Evolutionary conservation across 2,797 vertebrate species (phyloP).

Genomic region (Hippocampus kuda): DNA sequence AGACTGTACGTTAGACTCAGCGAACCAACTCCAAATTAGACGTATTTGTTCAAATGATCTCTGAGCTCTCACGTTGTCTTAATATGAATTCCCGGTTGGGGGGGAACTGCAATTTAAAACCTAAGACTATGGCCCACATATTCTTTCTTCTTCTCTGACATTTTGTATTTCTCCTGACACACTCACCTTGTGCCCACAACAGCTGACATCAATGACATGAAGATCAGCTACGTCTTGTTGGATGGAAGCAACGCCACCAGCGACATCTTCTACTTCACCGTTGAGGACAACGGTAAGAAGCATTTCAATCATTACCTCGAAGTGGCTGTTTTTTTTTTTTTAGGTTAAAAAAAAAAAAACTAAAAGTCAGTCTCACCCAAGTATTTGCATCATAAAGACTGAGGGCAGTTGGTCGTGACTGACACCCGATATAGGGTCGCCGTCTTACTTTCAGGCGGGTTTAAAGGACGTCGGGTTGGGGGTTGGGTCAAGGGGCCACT

Average conservation of each 20-base stretch:
- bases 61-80: neutral
- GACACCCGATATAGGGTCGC: conserved; percentile 34
- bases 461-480: conserved; percentile 43
- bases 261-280: conserved; percentile 79
- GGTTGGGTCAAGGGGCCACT: conserved; percentile 30
- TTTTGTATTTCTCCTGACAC: conserved; percentile 20
- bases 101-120: neutral
- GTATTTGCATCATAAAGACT: conserved; percentile 64
- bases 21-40: neutral
- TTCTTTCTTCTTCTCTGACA: neutral
- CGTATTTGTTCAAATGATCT: neutral
- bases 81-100: neutral
- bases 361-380: conserved; percentile 35
- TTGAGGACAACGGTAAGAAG: conserved; percentile 77
- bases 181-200: conserved; percentile 19
- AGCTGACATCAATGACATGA: conserved; percentile 83
- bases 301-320: conserved; percentile 26
- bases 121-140: neutral
- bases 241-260: conserved; percentile 73
- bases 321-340: conserved; percentile 39
- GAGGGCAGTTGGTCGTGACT: conserved; percentile 58
- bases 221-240: conserved; percentile 74
- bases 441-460: conserved; percentile 28
- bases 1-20: neutral
- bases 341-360: neutral